Evolutionary conservation across 2,797 vertebrate species (phyloP).

Genomic region (Bradypodion pumilum): DNA sequence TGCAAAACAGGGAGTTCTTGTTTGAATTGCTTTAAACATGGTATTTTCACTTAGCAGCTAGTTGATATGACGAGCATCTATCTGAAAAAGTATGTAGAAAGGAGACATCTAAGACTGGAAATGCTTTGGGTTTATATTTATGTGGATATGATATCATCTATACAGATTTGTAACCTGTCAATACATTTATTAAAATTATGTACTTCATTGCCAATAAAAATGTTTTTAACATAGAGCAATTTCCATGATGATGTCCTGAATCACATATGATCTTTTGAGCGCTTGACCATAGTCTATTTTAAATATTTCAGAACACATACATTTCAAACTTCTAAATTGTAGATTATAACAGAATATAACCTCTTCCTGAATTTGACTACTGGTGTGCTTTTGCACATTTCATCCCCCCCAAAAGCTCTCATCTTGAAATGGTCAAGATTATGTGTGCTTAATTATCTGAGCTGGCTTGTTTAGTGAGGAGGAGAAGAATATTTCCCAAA

Average conservation of each 20-base stretch:
- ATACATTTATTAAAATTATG: constrained; percentile 51
- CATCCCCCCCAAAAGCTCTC: background rate
- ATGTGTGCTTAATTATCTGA: no score
- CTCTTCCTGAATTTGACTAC: background rate
- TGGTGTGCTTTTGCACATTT: background rate
- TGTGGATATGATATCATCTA: constrained; percentile 48
- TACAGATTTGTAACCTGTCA: constrained; percentile 27
- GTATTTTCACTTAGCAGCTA: constrained; percentile 55
- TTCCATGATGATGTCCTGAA: background rate
- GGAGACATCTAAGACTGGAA: constrained; percentile 62
- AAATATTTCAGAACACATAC: background rate
- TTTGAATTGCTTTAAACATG: constrained; percentile 56
- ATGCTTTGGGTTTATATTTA: constrained; percentile 56
- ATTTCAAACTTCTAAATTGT: background rate
- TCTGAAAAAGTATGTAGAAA: constrained; percentile 56
- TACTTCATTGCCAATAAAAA: constrained; percentile 22
- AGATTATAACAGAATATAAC: background rate
- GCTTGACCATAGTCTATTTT: background rate
- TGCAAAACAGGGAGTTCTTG: constrained; percentile 62
- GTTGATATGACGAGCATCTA: constrained; percentile 56
- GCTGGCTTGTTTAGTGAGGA: no score
- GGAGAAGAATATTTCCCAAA: no score
- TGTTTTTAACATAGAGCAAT: constrained; percentile 32
- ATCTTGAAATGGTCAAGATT: no score
- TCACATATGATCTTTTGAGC: background rate